Conservation (phyloP, 2,113 vertebrate genomes). For the Rynchops niger region DNA sequence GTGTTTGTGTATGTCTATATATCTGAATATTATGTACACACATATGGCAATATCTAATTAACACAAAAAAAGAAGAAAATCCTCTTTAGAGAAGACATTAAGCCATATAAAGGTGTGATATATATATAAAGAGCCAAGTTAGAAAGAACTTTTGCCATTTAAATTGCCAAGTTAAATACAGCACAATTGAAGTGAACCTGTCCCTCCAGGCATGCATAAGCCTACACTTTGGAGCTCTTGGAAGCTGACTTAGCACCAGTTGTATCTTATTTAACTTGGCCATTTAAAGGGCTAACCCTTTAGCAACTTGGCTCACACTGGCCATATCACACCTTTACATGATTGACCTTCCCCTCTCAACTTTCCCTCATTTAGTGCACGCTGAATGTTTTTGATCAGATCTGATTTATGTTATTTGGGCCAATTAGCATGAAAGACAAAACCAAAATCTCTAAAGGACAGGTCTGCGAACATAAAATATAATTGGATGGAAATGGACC, state of each 20-base stretch:
- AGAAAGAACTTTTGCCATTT: conserved; percentile 51
- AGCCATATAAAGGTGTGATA: conserved; percentile 63
- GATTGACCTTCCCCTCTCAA: conserved; percentile 37
- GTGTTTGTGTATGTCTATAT: not conserved
- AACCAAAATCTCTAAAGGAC: conserved; percentile 41
- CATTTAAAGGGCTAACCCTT: conserved; percentile 37
- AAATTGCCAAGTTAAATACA: conserved; percentile 73
- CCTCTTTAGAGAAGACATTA: conserved; percentile 56
- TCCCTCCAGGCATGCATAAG: conserved; percentile 58
- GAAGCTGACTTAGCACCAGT: conserved; percentile 60
- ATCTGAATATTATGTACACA: not conserved
- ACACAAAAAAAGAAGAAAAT: conserved; percentile 30
- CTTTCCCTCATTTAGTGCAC: not conserved
- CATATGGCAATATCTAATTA: conserved; percentile 63
- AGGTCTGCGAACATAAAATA: conserved; percentile 31
- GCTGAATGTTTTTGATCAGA: conserved; percentile 28
- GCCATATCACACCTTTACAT: conserved; percentile 65
- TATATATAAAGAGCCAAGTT: conserved; percentile 65
- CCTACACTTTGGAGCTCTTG: conserved; percentile 53
- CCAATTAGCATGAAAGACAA: conserved; percentile 58
- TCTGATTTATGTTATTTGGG: conserved; percentile 33
- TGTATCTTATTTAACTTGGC: conserved; percentile 75
- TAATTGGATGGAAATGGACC: conserved; percentile 19
- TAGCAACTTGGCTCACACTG: conserved; percentile 66
- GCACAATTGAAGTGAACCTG: conserved; percentile 48